A percentile compares a stretch with the other conserved stretches of the same genome.
These are phyloP conservation scores for Nannospalax galili DNA, from an alignment of 2,113 vertebrate genomes.

Conservation along the genomic window DNA sequence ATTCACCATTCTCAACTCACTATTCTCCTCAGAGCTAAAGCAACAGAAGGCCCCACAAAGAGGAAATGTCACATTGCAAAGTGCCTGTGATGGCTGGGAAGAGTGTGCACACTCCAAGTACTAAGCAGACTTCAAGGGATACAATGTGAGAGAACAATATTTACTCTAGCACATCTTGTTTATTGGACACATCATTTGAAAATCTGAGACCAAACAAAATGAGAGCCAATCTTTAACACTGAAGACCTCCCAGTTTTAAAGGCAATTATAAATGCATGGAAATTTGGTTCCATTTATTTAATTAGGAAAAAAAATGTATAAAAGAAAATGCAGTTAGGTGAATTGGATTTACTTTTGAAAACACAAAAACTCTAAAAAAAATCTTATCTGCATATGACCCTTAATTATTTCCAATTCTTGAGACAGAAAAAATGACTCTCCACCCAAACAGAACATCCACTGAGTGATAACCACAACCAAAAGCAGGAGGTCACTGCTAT, in stretches of 20 bases:
- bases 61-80: background rate
- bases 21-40: background rate
- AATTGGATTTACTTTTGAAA: conserved; percentile 7
- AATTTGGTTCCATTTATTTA: conserved; percentile 28
- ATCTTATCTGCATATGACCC: conserved; percentile 30
- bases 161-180: background rate
- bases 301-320: conserved; percentile 13
- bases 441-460: background rate
- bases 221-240: background rate
- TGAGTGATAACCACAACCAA: background rate
- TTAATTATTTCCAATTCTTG: conserved; percentile 50
- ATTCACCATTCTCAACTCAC: background rate
- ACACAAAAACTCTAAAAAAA: conserved; percentile 53
- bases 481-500: background rate
- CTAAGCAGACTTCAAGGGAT: background rate
- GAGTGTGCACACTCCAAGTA: background rate
- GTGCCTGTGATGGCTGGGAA: background rate
- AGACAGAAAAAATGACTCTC: conserved; percentile 24
- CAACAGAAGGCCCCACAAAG: background rate
- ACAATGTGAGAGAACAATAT: background rate
- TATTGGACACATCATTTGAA: background rate
- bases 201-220: conserved; percentile 26
- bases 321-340: background rate
- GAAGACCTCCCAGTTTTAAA: background rate
- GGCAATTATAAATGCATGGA: background rate